These are phyloP conservation scores for Idaea dimidiata DNA, from an alignment of 2,888 invertebrate species.

Conservation along the genomic window DNA sequence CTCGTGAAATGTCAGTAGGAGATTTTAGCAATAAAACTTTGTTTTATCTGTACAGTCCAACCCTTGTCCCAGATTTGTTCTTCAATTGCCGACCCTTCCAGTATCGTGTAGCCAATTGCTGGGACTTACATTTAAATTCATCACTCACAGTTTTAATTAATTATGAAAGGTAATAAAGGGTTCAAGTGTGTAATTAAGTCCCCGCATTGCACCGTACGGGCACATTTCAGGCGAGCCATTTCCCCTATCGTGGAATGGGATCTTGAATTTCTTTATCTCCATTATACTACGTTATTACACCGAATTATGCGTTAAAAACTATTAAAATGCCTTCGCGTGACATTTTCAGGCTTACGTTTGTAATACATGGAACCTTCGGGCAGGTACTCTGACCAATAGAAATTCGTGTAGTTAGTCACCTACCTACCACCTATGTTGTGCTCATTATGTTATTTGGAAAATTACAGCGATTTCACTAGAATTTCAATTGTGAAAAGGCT, in stretches of 20 bases:
- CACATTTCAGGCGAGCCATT: constrained; percentile 36
- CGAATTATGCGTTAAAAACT: constrained; percentile 28
- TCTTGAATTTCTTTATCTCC: constrained; percentile 19
- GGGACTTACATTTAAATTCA: constrained; percentile 30
- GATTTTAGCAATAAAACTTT: constrained; percentile 7
- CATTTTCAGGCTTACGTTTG: constrained; percentile 21
- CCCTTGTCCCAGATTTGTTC: constrained; percentile 26
- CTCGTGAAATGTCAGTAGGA: neutral
- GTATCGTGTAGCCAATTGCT: constrained; percentile 31
- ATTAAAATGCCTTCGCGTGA: constrained; percentile 29
- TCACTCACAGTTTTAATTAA: constrained; percentile 47
- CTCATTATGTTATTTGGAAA: neutral
- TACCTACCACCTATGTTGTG: neutral
- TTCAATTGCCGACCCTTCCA: constrained; percentile 13
- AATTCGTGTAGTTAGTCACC: neutral
- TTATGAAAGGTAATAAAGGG: constrained; percentile 53
- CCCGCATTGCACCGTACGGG: constrained; percentile 51
- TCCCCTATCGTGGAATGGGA: constrained; percentile 23
- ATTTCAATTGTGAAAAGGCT: neutral
- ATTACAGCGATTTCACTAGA: neutral
- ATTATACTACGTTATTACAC: constrained; percentile 22
- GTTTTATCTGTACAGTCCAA: constrained; percentile 14
- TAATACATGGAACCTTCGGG: constrained; percentile 20
- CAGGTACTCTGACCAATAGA: neutral
- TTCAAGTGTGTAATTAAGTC: constrained; percentile 54